Evolutionary conservation across 2,113 vertebrate genomes (phyloP), one percentile per base, ranked within the genome.

Genomic region (Callocephalon fimbriatum): DNA sequence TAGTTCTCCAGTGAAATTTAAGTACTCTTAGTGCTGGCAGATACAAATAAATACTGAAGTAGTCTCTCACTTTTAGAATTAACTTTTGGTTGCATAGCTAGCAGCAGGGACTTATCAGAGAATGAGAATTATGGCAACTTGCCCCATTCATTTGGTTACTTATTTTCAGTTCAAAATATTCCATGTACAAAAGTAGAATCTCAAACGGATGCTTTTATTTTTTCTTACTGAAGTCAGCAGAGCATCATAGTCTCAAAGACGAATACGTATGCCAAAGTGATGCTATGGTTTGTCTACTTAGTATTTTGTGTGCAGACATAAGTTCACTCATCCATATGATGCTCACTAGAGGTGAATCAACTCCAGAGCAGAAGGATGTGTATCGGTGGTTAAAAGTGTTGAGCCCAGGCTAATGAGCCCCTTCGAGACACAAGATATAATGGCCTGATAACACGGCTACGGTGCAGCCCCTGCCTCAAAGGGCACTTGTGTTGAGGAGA

Each of bases 351-450:
- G 50, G 29, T 5, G 66, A 37, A 54, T 37, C 44, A 25, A 21
- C 74, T 72, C 51, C 47, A 27, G 19, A 68, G 77, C 48, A 61
- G 29, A 80, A 48, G 44, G 53, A 68, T 27, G 18, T 18, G 32
- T 15, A 17, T 66, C 37, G 47, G 29, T 47, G 62, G 15, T 20
- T 88, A 23, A 75, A 74, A 85, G 65, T 4, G 0, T 61, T 18
- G 87, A 81, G 95, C 62, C 62, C 29, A 15, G 20, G 70, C 40
- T 92, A 93, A 94, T 22, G 82, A 95, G 90, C 53, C 48, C 88
- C 90, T 90, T 29, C 0, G 67, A 83, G 94, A 92, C 40, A 7
- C 0, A 1, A 44, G 70, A 26, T n/a, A 7, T 5, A 31, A 29
- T 0, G 12, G 35, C 45, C 50, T 23, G 58, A 27, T 59, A 38